A percentile compares a stretch with the other conserved stretches of the same genome.
These are phyloP conservation scores for Meta bourneti DNA, from an alignment of 2,888 invertebrate species.

Conservation along the genomic window DNA sequence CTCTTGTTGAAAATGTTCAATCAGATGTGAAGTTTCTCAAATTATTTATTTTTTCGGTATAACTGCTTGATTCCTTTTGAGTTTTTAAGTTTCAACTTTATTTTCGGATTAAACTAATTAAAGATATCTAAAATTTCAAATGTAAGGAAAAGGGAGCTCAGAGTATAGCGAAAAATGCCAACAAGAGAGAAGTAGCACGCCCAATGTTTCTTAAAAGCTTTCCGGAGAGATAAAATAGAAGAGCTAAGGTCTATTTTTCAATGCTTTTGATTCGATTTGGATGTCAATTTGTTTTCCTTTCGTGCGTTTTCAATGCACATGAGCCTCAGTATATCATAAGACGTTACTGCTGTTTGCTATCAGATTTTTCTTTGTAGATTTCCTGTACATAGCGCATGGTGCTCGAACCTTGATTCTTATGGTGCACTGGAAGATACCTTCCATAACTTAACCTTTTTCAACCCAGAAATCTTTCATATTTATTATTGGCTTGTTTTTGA, in stretches of 20 bases:
- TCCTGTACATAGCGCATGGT: conserved; percentile 9
- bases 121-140: background rate
- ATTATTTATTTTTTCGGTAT: too few species aligned
- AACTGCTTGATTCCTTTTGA: too few species aligned
- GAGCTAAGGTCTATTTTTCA: background rate
- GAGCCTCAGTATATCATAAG: background rate
- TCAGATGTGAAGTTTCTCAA: too few species aligned
- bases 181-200: background rate
- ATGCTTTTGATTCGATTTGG: background rate
- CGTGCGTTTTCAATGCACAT: background rate
- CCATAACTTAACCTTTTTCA: conserved; percentile 47
- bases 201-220: conserved; percentile 45
- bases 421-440: conserved; percentile 56
- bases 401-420: conserved; percentile 39
- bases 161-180: background rate
- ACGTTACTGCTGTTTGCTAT: background rate
- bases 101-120: background rate
- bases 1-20: too few species aligned
- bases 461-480: conserved; percentile 52
- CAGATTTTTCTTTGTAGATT: background rate
- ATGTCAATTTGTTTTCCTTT: background rate
- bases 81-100: too few species aligned
- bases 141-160: background rate
- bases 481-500: background rate
- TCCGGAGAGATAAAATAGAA: background rate